These are phyloP conservation scores for Cyphomyrus plagiostoma DNA, from an alignment of 2,113 vertebrate genomes.

Conservation along the genomic window DNA sequence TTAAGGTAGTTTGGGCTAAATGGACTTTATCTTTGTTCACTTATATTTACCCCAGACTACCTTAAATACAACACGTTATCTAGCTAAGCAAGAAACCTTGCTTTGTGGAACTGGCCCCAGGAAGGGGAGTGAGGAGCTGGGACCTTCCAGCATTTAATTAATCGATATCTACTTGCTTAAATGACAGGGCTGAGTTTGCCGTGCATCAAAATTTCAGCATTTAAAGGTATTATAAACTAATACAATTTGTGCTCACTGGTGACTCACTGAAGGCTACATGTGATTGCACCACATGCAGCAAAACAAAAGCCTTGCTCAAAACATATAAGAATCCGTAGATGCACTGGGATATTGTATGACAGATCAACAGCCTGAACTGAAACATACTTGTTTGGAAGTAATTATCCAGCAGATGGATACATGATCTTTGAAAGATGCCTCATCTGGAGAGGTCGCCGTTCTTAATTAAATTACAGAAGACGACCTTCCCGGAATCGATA, in stretches of 20 bases:
- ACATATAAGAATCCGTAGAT: background rate
- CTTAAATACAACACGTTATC: too few relatives aligned
- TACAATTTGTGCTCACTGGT: background rate
- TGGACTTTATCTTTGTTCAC: too few relatives aligned
- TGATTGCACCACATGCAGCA: background rate
- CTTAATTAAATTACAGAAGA: constrained; percentile 33
- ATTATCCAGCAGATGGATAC: constrained; percentile 48
- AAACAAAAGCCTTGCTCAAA: background rate
- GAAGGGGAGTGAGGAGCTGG: background rate
- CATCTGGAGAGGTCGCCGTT: constrained; percentile 32
- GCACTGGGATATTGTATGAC: background rate
- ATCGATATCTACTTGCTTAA: background rate
- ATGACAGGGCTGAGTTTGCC: background rate
- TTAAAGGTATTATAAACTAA: background rate
- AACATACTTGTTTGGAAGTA: constrained; percentile 28
- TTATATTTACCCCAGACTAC: too few relatives aligned
- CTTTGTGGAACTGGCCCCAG: too few relatives aligned
- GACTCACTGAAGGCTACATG: background rate
- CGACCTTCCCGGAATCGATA: constrained; percentile 27
- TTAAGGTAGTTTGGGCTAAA: too few relatives aligned
- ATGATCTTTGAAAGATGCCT: constrained; percentile 40
- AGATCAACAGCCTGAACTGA: background rate
- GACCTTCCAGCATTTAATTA: background rate
- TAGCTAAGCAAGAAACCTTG: too few relatives aligned
- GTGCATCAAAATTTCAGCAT: background rate